phyloP scores from a whole-genome alignment of 2,888 invertebrate genomes.

The Nasonia oneida region DNA sequence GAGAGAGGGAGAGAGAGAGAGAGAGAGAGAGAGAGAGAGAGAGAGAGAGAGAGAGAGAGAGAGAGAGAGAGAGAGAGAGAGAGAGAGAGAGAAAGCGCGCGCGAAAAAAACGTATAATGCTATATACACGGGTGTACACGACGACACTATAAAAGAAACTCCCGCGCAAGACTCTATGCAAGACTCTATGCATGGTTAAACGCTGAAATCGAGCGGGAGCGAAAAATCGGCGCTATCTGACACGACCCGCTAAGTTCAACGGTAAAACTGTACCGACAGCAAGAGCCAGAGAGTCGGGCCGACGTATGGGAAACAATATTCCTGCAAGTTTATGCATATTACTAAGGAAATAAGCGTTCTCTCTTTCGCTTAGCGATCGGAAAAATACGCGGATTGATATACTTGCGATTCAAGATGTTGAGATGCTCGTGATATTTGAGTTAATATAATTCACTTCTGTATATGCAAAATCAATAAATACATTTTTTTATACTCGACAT shows the following conservation, averaged over 20 bases:
- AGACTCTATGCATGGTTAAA: not conserved
- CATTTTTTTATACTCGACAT: too few relatives aligned
- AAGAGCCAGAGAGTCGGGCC: not conserved
- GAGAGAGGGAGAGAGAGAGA: too few relatives aligned
- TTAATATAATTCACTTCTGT: too few relatives aligned
- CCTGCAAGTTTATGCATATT: slow-evolving; percentile 2
- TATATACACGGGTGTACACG: slow-evolving; percentile 18
- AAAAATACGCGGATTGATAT: not conserved
- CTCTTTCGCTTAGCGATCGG: not conserved
- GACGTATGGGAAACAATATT: not conserved
- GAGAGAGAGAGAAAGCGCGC: slow-evolving; percentile 46
- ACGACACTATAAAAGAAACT: slow-evolving; percentile 33
- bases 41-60: too few relatives aligned
- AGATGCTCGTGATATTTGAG: not conserved
- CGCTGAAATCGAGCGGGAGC: not conserved
- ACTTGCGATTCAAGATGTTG: not conserved
- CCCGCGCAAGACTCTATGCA: not conserved
- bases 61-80: slow-evolving; percentile 33
- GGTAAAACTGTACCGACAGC: not conserved
- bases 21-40: slow-evolving; percentile 60
- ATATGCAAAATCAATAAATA: too few relatives aligned
- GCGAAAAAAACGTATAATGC: slow-evolving; percentile 59
- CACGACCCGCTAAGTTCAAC: slow-evolving; percentile 23
- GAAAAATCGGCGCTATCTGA: not conserved
- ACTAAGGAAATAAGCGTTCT: not conserved